These are phyloP conservation scores for Melanostigma gelatinosum DNA, from an alignment of 2,113 vertebrate genomes.

Conservation along the genomic window DNA sequence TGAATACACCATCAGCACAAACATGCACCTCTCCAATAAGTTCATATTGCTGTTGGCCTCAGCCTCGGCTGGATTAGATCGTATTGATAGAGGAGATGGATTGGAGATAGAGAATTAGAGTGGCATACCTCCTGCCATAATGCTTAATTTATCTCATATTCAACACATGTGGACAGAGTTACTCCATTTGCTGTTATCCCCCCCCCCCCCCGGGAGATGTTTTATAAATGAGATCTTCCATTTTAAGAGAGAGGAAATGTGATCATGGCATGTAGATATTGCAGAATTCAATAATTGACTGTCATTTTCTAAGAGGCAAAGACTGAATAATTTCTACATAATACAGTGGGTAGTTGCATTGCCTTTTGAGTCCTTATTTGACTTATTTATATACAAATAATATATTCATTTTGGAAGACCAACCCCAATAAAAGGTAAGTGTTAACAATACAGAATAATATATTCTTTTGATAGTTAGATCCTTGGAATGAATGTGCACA, in stretches of 20 bases:
- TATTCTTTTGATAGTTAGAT: not conserved
- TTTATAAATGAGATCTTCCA: conserved; percentile 35
- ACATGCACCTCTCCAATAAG: conserved; percentile 56
- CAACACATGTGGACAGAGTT: conserved; percentile 77
- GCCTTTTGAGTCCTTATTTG: not conserved
- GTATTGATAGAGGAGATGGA: conserved; percentile 75
- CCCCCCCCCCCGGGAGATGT: conserved; percentile 29
- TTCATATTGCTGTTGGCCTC: conserved; percentile 64
- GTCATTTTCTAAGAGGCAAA: conserved; percentile 23
- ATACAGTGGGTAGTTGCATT: not conserved
- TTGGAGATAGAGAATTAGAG: conserved; percentile 70
- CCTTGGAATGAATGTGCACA: not conserved
- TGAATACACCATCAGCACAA: conserved; percentile 65
- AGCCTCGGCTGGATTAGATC: conserved; percentile 70
- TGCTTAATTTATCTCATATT: conserved; percentile 73
- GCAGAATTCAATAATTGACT: conserved; percentile 29
- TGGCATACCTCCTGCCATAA: conserved; percentile 66
- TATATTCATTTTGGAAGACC: not conserved
- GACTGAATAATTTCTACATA: conserved; percentile 1
- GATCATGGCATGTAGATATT: conserved; percentile 35
- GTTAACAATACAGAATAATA: not conserved
- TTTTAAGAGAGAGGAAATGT: conserved; percentile 28
- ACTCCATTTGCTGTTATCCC: conserved; percentile 64
- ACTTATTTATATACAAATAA: not conserved
- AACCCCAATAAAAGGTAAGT: too few relatives aligned